Evolutionary conservation across 2,888 invertebrate species (phyloP).

Genomic region (Prosopocoilus inquinatus): DNA sequence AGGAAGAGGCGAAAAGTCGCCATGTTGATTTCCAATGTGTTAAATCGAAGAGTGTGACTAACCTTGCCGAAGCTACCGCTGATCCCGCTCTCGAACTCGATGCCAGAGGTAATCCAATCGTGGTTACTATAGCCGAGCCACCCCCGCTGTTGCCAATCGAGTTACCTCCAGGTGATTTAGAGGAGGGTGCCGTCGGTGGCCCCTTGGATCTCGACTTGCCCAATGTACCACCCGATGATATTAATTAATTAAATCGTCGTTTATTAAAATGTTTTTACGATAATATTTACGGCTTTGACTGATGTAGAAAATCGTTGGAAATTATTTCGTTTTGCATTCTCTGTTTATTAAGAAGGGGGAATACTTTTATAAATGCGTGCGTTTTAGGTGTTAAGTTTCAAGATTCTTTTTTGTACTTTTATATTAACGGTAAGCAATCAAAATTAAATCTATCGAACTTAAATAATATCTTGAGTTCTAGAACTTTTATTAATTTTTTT

Average conservation of each 20-base stretch:
- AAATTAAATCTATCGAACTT: no score
- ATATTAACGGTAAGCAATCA: no score
- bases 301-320: constrained; percentile 10
- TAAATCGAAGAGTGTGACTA: constrained; percentile 96
- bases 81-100: constrained; percentile 76
- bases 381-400: constrained; percentile 6
- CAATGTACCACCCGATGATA: constrained; percentile 43
- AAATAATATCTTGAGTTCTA: no score
- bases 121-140: constrained; percentile 38
- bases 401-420: no score
- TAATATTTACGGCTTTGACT: constrained; percentile 16
- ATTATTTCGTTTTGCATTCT: constrained; percentile 2
- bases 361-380: constrained; percentile 8
- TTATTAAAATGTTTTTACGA: constrained; percentile 8
- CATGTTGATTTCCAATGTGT: constrained; percentile 99
- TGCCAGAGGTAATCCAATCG: constrained; percentile 56
- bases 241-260: constrained; percentile 13
- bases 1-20: constrained; percentile 97
- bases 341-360: no score
- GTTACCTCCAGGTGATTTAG: constrained; percentile 41
- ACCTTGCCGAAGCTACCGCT: constrained; percentile 91
- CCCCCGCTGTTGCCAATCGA: constrained; percentile 35
- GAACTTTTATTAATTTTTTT: no score
- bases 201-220: constrained; percentile 40
- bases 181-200: constrained; percentile 47